Base-by-base conservation (phyloP, 1,140 invertebrate species). In the Temnothorax nylanderi region DNA sequence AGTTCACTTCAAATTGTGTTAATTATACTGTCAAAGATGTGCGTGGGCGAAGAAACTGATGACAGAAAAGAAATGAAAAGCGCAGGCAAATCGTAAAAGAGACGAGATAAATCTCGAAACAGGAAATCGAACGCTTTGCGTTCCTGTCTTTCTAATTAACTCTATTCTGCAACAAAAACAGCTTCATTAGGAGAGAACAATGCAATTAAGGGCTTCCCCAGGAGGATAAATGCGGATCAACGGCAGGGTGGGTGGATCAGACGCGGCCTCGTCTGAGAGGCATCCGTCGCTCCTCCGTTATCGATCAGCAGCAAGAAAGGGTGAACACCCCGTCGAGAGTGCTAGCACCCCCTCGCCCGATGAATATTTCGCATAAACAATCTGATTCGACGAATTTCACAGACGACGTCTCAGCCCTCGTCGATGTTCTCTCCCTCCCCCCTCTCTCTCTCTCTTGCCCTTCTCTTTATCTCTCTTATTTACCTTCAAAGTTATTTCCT, bases 311-410 rank as follows among this genome's bases (percentile, higher is more conserved):
- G 21, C 88, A 62, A 81, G 89, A 71, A 88, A 88, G 89, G 89
- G 89, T 90, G 89, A 90, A 90, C 89, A 90, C 86, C 89, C 89
- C 71, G 69, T 90, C 58, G 82, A 90, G 89, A 67, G 89, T 75
- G 78, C 85, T 60, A 71, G 75, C 75, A 49, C 62, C 60, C 87
- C 49, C 41, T 54, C 54, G 47, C 16, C 16, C 89, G 86, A 90
- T 88, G 89, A 90, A 90, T 90, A 90, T 90, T 90, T 89, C 72
- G 89, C 71, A 90, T 90, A 90, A 90, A 90, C 87, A 90, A 90
- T 90, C 72, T 84, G 89, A 90, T 90, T 90, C 81, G 77, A 88
- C 78, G 62, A 80, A 90, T 90, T 90, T 90, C 62, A 58, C 71
- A 62, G 75, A 87, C 71, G 49, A 21, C 47, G 47, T 32, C 26